Evolutionary conservation across 2,888 invertebrate genomes (phyloP), one percentile per base, ranked within the genome.

Genomic region (Thumatha senex): DNA sequence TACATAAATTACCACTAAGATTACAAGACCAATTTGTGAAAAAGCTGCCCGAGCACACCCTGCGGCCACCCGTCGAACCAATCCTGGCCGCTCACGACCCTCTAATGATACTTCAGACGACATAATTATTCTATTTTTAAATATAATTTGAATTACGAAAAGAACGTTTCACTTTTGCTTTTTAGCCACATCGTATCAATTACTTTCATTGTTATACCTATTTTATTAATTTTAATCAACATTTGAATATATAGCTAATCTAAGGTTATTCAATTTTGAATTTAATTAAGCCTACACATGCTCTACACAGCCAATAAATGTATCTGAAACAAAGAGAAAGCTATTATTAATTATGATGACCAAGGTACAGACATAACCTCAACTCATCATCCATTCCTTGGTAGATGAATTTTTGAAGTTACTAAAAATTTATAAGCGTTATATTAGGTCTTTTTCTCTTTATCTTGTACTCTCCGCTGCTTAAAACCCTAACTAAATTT

Each of bases 1-100:
- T 58, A 96, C 95, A 80, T 96, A 96, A 46, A 93, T 92, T 53
- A 95, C 93, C 61, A 97, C 96, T 51, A 96, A 84, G 24, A 94
- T 89, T 76, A 95, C 94, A 56, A 96, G 87, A 10, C 96, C 96
- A 40, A 94, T 79, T 80, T 95, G 95, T 10, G 94, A 94, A 76
- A 94, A 95, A 14, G 94, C 92, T n/a, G 85, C 93, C 84, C 76
- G 93, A 76, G 70, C 92, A 74, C 85, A 93, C 1, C 88, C 74
- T 55, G 82, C 70, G 64, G 76, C 61, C 67, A 74, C 75, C 9
- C 90, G 81, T 7, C 85, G 80, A 47, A 78, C 48, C 41, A 81
- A 63, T 48, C 84, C 80, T n/a, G 89, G 85, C 63, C 81, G 74
- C 56, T 88, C 87, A 36, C 80, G 82, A 51, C 80, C 87, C 56